Percentiles rank a stretch among this genome's conserved stretches.
Conservation (phyloP, 1,140 invertebrate species). For the Dermatophagoides farinae region DNA sequence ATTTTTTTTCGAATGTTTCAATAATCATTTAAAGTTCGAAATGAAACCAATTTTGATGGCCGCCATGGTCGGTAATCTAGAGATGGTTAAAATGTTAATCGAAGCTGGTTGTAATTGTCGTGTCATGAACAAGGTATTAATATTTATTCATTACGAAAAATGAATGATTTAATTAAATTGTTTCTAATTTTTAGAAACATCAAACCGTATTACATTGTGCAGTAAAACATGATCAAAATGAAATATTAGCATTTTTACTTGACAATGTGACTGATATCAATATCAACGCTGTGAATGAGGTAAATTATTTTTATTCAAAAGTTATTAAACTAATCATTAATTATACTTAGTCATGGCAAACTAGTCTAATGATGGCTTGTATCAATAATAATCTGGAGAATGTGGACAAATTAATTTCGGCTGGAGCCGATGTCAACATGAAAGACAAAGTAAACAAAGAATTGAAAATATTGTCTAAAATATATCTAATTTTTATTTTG, state of each 20-base stretch:
- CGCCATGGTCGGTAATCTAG: slow-evolving; percentile 53
- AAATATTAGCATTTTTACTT: slow-evolving; percentile 36
- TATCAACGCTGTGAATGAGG: slow-evolving; percentile 37
- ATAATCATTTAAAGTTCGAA: slow-evolving; percentile 38
- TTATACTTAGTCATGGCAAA: not conserved
- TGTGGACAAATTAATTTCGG: slow-evolving; percentile 25
- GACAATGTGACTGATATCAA: slow-evolving; percentile 34
- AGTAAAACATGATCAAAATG: slow-evolving; percentile 38
- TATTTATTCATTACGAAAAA: too few relatives aligned
- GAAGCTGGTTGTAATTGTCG: slow-evolving; percentile 48
- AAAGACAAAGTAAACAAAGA: slow-evolving; percentile 29
- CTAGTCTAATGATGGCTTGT: slow-evolving; percentile 25
- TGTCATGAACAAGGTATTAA: slow-evolving; percentile 54
- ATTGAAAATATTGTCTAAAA: slow-evolving; percentile 2
- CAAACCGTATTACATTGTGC: slow-evolving; percentile 45
- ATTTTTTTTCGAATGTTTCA: not conserved
- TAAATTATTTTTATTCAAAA: slow-evolving; percentile 13
- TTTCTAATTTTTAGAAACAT: slow-evolving; percentile 34
- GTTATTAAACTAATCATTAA: not conserved
- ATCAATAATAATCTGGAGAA: slow-evolving; percentile 26
- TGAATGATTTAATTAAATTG: not conserved
- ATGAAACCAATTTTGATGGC: slow-evolving; percentile 60
- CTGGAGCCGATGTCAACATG: slow-evolving; percentile 24
- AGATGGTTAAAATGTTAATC: slow-evolving; percentile 47
- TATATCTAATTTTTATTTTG: not conserved